Evolutionary conservation across 2,888 invertebrate species (phyloP).

Genomic region (Thyatira batis): DNA sequence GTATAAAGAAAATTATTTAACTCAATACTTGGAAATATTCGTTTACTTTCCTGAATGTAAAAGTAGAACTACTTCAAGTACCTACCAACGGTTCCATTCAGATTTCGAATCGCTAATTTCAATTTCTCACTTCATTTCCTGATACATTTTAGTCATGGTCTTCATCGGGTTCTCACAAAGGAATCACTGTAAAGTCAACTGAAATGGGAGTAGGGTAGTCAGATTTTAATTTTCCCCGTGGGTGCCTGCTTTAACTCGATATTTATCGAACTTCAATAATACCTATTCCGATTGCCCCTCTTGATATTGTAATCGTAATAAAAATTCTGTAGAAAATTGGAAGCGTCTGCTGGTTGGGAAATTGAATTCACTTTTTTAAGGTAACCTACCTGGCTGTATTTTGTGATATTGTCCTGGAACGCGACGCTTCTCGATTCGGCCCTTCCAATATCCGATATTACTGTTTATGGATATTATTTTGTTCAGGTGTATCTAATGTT

Average conservation of each 20-base stretch:
- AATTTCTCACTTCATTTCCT: not conserved
- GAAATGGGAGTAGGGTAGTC: slow-evolving; percentile 15
- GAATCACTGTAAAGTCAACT: slow-evolving; percentile 20
- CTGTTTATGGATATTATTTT: not conserved
- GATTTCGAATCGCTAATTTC: not conserved
- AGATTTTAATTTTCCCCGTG: slow-evolving; percentile 21
- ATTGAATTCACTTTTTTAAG: slow-evolving; percentile 22
- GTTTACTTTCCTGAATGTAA: no score
- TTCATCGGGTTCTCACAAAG: slow-evolving; percentile 20
- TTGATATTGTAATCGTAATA: slow-evolving; percentile 40
- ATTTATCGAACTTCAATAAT: slow-evolving; percentile 36
- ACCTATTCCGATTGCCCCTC: slow-evolving; percentile 18
- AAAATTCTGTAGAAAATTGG: slow-evolving; percentile 21
- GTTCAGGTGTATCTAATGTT: not conserved
- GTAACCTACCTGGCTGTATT: not conserved
- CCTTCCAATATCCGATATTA: not conserved
- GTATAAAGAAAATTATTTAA: no score
- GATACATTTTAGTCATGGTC: slow-evolving; percentile 11
- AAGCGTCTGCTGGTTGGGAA: slow-evolving; percentile 19
- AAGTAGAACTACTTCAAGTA: not conserved
- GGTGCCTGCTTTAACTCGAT: slow-evolving; percentile 14
- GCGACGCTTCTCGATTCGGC: not conserved
- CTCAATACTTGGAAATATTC: no score
- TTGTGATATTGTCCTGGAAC: not conserved
- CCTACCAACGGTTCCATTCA: not conserved